These are phyloP conservation scores for Cantharis nigra DNA, from an alignment of 2,888 invertebrate genomes.

Conservation along the genomic window DNA sequence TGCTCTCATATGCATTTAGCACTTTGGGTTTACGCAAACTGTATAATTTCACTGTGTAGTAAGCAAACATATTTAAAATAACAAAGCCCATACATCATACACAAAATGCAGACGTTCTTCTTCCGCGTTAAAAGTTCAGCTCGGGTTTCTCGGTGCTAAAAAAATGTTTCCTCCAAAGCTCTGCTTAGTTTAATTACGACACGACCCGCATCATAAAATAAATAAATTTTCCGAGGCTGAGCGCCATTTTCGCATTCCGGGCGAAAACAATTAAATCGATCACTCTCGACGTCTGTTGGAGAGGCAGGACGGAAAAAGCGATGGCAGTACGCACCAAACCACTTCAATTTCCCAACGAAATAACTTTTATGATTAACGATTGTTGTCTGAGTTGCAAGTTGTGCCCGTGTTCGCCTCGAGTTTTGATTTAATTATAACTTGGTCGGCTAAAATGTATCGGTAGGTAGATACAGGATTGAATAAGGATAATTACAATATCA, in stretches of 20 bases:
- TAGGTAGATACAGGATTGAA: neutral
- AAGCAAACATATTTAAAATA: constrained; percentile 26
- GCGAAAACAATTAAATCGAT: neutral
- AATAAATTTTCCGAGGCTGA: neutral
- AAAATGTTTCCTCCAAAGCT: neutral
- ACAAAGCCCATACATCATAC: constrained; percentile 12
- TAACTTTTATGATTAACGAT: neutral
- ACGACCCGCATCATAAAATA: neutral
- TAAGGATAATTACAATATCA: neutral
- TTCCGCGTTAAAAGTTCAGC: neutral
- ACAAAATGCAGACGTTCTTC: neutral
- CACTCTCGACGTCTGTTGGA: neutral
- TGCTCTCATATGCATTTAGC: constrained; percentile 32
- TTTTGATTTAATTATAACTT: neutral
- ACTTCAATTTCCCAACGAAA: neutral
- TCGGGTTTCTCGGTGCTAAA: neutral
- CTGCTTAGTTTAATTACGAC: neutral
- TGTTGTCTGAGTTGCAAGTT: neutral
- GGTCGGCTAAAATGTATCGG: neutral
- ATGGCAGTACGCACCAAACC: neutral
- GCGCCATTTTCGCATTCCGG: neutral
- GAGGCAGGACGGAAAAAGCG: neutral
- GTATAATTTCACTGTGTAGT: constrained; percentile 25
- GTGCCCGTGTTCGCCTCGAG: neutral
- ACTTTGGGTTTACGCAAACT: constrained; percentile 24